Base-by-base conservation (phyloP, 2,797 vertebrate species). In the Labeo calbasu region DNA sequence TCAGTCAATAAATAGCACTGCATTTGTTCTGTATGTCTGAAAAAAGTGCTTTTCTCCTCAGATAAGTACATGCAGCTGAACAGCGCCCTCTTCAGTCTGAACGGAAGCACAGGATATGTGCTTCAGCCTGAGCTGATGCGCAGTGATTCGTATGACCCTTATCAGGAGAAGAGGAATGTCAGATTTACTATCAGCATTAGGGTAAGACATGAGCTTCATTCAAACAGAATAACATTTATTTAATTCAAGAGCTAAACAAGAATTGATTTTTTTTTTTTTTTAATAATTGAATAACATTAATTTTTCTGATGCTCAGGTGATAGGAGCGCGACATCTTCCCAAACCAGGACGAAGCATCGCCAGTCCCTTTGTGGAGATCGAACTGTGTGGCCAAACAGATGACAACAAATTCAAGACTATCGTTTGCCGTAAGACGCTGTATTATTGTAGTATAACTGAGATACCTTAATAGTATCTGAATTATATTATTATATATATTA, bases 51-150 rank as follows among this genome's bases (percentile, higher is more conserved):
- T 55, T 28, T 80, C n/a, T 83, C 28, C 50, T 48, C 88, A 99
- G 98, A 99, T 91, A 99, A 97, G 90, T 97, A 93, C 92, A 97
- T 96, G 91, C 98, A 99, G 84, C 81, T 99, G 91, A 99, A 99
- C 92, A 95, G 95, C 2, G 94, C 97, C 72, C 92, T 99, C 91
- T 99, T 99, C 90, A 95, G 95, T 77, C 93, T 97, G 88, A 99
- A 99, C 0, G 97, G 97, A 68, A 78, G 84, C 1, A 97, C 96
- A 0, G 98, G 98, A 53, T 99, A 96, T 0, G 94, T 99, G 70
- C 94, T 99, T 19, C 98, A 99, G 89, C 97, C 98, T 0, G 98
- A 99, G 92, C 88, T 94, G 85, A 97, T 99, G 96, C 93, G 98
- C 28, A 86, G 81, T 0, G 97, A 98, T 65, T 89, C 86, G 40